These are phyloP conservation scores for Stratiolaelaps scimitus DNA, from an alignment of 1,140 invertebrate species.

Conservation along the genomic window DNA sequence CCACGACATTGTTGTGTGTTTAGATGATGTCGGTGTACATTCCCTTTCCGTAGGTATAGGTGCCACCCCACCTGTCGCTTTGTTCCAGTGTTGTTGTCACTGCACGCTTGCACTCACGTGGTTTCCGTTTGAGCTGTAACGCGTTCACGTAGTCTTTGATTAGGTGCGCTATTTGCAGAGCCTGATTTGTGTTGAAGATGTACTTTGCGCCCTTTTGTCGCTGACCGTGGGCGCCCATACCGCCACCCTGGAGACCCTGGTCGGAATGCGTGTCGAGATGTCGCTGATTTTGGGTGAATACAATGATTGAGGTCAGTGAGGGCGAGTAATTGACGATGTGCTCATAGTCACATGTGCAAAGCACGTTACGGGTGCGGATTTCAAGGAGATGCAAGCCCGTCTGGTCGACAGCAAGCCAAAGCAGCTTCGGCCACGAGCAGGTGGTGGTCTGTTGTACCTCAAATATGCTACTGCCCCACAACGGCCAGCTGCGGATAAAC, in stretches of 20 bases:
- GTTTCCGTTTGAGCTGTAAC: conserved; percentile 32
- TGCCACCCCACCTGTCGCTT: conserved; percentile 6
- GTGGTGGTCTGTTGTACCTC: conserved; percentile 92
- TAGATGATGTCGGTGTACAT: conserved; percentile 27
- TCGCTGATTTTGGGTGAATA: conserved; percentile 55
- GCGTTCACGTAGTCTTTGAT: conserved; percentile 62
- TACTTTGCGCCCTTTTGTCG: conserved; percentile 69
- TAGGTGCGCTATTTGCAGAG: conserved; percentile 80
- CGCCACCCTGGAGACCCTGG: no score
- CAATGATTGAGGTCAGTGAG: conserved; percentile 73
- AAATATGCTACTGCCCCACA: conserved; percentile 82
- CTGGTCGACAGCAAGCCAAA: conserved; percentile 86
- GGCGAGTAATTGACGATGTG: conserved; percentile 74
- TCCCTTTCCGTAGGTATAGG: conserved; percentile 6
- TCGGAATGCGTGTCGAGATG: conserved; percentile 15
- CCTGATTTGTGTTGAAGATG: conserved; percentile 72
- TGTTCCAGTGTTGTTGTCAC: conserved; percentile 17
- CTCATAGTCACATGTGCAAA: conserved; percentile 76
- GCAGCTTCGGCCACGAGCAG: conserved; percentile 67
- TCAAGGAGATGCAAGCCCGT: conserved; percentile 79
- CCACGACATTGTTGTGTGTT: neutral
- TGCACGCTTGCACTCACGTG: conserved; percentile 20
- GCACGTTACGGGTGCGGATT: conserved; percentile 61
- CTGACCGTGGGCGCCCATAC: conserved; percentile 42
- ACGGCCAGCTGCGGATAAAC: conserved; percentile 78